Evolutionary conservation across 1,140 invertebrate genomes (phyloP).

Genomic region (Drosophila sucinea): DNA sequence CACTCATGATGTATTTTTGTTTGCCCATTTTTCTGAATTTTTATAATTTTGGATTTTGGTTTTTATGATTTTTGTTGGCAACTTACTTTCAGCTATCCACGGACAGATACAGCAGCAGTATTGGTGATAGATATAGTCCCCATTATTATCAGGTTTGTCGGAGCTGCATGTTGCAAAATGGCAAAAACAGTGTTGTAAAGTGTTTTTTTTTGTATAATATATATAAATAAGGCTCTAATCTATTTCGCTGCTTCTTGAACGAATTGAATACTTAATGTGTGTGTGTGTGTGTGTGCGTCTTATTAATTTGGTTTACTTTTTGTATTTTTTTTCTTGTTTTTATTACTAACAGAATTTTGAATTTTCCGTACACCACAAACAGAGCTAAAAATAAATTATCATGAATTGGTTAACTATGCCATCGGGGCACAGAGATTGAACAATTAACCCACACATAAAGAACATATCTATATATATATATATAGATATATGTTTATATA

Average conservation of each 20-base stretch:
- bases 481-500: conserved; percentile 26
- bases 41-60: neutral
- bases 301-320: conserved; percentile 7
- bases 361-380: neutral
- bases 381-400: conserved; percentile 40
- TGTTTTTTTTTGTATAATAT: neutral
- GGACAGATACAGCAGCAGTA: conserved; percentile 78
- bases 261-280: neutral
- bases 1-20: too few species aligned
- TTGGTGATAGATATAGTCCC: conserved; percentile 80
- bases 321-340: neutral
- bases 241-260: neutral
- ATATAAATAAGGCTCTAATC: neutral
- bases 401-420: conserved; percentile 32
- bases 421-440: conserved; percentile 31
- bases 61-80: neutral
- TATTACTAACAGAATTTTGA: neutral
- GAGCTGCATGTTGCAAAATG: neutral
- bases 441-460: conserved; percentile 52
- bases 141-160: conserved; percentile 79
- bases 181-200: neutral
- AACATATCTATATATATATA: conserved; percentile 8
- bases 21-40: neutral
- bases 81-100: conserved; percentile 65
- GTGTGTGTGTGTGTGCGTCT: neutral